Conservation (phyloP, 2,797 vertebrate species). For the Tokudaia muenninki region DNA sequence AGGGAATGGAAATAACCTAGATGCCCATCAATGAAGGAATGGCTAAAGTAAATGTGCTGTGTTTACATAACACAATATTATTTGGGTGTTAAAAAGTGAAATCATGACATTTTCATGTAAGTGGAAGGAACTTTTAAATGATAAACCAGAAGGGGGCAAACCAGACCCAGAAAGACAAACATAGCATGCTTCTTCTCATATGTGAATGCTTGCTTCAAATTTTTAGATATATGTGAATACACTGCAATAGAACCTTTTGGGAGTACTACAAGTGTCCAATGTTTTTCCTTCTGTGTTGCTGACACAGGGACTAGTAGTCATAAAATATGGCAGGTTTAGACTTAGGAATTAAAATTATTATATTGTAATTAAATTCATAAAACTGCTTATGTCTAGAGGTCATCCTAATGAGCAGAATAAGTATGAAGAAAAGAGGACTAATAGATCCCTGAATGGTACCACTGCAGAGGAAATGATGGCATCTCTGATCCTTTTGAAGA, state of each 20-base stretch:
- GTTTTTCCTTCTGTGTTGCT: background rate
- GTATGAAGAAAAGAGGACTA: background rate
- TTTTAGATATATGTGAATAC: too few relatives aligned
- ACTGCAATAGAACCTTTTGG: background rate
- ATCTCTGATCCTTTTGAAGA: background rate
- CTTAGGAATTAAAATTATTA: background rate
- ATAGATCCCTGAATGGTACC: background rate
- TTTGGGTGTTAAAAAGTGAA: background rate
- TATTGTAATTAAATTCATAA: slow-evolving; percentile 17
- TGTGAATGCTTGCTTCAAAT: background rate
- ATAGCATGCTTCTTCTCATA: background rate
- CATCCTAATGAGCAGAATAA: background rate
- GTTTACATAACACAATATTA: background rate
- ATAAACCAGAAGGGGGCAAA: background rate
- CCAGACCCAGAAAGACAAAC: background rate
- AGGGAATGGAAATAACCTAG: too few relatives aligned
- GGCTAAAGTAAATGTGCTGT: too few relatives aligned
- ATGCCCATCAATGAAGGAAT: background rate
- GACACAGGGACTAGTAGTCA: background rate
- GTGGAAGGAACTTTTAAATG: background rate
- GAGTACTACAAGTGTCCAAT: background rate
- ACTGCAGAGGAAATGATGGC: background rate
- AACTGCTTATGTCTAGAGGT: background rate
- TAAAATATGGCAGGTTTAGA: background rate
- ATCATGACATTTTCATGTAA: background rate